Conservation (phyloP, 2,888 invertebrate species). For the Sarcophaga rosellei region DNA sequence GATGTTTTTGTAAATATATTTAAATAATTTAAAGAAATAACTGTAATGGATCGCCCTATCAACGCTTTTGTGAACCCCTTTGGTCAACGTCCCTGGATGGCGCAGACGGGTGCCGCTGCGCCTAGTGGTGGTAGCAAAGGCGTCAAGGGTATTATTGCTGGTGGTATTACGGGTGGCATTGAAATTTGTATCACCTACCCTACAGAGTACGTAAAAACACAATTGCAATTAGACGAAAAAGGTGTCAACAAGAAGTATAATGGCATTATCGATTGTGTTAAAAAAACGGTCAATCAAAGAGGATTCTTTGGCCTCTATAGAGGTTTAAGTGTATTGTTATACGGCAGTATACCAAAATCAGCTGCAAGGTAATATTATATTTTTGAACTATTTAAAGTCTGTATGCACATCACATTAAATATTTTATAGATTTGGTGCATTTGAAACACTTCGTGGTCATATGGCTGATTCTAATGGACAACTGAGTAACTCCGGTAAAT, state of each 20-base stretch:
- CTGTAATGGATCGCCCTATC: conserved; percentile 74
- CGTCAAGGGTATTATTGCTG: conserved; percentile 95
- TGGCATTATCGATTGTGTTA: conserved; percentile 94
- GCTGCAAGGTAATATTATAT: conserved; percentile 89
- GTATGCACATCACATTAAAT: background rate
- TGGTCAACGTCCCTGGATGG: conserved; percentile 85
- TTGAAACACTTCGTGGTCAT: conserved; percentile 93
- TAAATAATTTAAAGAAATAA: background rate
- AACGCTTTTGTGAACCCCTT: conserved; percentile 76
- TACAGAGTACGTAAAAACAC: conserved; percentile 99
- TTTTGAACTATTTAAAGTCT: background rate
- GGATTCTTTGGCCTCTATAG: conserved; percentile 97
- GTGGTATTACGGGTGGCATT: conserved; percentile 98
- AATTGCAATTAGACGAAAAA: conserved; percentile 98
- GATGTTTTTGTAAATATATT: background rate
- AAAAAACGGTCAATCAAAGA: conserved; percentile 92
- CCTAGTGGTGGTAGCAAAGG: conserved; percentile 86
- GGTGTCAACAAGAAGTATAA: conserved; percentile 84
- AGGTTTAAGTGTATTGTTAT: conserved; percentile 96
- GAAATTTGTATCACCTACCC: conserved; percentile 99
- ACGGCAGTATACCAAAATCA: conserved; percentile 99
- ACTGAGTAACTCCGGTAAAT: conserved; percentile 87
- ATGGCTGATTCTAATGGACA: conserved; percentile 90
- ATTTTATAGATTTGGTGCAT: conserved; percentile 93
- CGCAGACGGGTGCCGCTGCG: conserved; percentile 85